These are phyloP conservation scores for Chrysolina oricalcia DNA, from an alignment of 2,888 invertebrate genomes.

Conservation along the genomic window DNA sequence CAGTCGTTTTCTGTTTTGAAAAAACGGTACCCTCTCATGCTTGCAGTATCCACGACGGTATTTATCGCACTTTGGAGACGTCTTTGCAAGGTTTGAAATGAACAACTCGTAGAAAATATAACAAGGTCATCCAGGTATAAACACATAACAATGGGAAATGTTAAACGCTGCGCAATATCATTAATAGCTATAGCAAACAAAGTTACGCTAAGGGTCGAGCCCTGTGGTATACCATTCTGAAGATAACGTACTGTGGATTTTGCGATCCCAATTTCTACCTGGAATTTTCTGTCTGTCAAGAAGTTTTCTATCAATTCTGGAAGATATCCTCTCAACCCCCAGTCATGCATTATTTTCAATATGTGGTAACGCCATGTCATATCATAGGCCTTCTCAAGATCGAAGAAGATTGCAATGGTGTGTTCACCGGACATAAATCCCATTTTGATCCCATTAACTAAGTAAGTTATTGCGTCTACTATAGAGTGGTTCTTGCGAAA, in stretches of 20 bases:
- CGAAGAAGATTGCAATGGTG: constrained; percentile 27
- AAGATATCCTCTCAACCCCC: neutral
- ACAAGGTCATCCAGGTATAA: constrained; percentile 34
- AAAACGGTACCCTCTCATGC: constrained; percentile 2
- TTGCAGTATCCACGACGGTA: no score
- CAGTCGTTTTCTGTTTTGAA: neutral
- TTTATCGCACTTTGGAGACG: no score
- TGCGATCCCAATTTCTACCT: constrained; percentile 13
- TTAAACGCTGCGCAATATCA: constrained; percentile 13
- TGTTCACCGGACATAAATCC: constrained; percentile 23
- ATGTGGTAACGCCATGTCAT: constrained; percentile 45
- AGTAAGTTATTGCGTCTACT: constrained; percentile 20
- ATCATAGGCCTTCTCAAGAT: constrained; percentile 28
- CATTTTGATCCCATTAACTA: constrained; percentile 20
- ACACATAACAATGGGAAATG: constrained; percentile 14
- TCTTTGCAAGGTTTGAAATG: no score
- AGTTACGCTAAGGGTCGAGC: constrained; percentile 43
- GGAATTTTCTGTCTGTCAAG: constrained; percentile 20
- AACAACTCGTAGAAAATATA: no score
- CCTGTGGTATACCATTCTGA: constrained; percentile 51
- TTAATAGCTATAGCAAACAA: constrained; percentile 48
- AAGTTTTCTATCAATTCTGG: constrained; percentile 32
- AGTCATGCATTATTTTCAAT: constrained; percentile 26
- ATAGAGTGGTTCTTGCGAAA: constrained; percentile 25
- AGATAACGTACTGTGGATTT: constrained; percentile 2